These are phyloP conservation scores for Apistogramma diplotaenia DNA, from an alignment of 2,113 vertebrate species.

Conservation along the genomic window DNA sequence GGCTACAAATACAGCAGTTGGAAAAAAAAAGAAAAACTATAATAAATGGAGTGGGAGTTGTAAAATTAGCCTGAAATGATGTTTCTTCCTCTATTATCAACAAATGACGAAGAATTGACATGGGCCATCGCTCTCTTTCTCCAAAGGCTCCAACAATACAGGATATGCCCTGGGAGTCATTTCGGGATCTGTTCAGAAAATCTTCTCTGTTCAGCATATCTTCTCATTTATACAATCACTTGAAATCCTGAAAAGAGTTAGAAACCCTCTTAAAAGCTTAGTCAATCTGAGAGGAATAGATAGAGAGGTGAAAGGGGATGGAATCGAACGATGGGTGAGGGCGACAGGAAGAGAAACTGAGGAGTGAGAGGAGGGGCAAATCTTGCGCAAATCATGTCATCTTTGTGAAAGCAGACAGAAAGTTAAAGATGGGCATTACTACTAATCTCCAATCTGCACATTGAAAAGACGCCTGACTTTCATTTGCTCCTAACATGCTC, in stretches of 20 bases:
- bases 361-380: conserved; percentile 16
- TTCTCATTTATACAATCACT: conserved; percentile 33
- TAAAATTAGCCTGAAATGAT: not conserved
- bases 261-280: conserved; percentile 56
- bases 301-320: conserved; percentile 37
- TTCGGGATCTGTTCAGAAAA: conserved; percentile 25
- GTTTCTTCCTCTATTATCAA: not conserved
- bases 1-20: not conserved
- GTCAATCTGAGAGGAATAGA: conserved; percentile 57
- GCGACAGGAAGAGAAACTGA: conserved; percentile 18
- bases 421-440: conserved; percentile 68
- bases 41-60: not conserved
- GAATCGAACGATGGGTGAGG: conserved; percentile 34
- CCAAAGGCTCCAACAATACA: not conserved
- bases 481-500: conserved; percentile 62
- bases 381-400: conserved; percentile 68
- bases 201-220: conserved; percentile 19
- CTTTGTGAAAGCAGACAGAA: conserved; percentile 62
- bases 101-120: not conserved
- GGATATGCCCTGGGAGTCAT: not conserved
- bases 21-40: not conserved
- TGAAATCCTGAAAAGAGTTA: conserved; percentile 59
- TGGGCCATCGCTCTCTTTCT: not conserved
- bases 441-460: conserved; percentile 74
- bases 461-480: conserved; percentile 72